A percentile compares a stretch with the other conserved stretches of the same genome.
Conservation (phyloP, 1,140 invertebrate species). For the Drosophila micromelanica region DNA sequence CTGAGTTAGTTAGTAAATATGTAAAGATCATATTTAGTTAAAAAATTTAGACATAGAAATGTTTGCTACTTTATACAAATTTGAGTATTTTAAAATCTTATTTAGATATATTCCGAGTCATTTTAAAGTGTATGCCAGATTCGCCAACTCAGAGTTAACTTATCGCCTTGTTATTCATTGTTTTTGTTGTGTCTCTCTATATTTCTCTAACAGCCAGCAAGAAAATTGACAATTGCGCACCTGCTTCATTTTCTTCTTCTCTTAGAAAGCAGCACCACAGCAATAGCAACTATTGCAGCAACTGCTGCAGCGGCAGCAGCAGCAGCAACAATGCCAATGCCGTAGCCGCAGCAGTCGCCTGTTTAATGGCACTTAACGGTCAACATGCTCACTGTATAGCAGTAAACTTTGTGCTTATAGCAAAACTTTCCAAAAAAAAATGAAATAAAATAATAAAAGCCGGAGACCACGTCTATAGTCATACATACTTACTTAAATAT, state of each 20-base stretch:
- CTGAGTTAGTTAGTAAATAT: no score
- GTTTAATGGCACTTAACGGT: constrained; percentile 82
- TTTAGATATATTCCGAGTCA: not conserved
- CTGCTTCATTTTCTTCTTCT: constrained; percentile 75
- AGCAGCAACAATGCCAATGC: constrained; percentile 67
- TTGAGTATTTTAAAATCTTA: not conserved
- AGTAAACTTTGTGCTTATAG: constrained; percentile 70
- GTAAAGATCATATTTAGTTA: no score
- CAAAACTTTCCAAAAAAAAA: constrained; percentile 62
- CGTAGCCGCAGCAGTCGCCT: constrained; percentile 57
- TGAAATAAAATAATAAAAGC: constrained; percentile 21
- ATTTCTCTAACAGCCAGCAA: constrained; percentile 48
- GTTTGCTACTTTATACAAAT: not conserved
- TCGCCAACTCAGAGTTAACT: constrained; percentile 21
- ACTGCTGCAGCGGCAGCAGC: no score
- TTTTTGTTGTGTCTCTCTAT: constrained; percentile 58
- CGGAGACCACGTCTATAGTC: constrained; percentile 2
- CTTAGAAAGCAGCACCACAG: constrained; percentile 47
- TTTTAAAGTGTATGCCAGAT: constrained; percentile 24
- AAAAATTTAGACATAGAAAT: no score
- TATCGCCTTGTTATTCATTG: constrained; percentile 63
- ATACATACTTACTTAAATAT: constrained; percentile 22
- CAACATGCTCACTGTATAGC: constrained; percentile 77
- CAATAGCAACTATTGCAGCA: constrained; percentile 20
- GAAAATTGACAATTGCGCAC: constrained; percentile 82